Evolutionary conservation across 92 coral and sea anemone genomes (phyloP).

Genomic region (Micromussa lordhowensis): DNA sequence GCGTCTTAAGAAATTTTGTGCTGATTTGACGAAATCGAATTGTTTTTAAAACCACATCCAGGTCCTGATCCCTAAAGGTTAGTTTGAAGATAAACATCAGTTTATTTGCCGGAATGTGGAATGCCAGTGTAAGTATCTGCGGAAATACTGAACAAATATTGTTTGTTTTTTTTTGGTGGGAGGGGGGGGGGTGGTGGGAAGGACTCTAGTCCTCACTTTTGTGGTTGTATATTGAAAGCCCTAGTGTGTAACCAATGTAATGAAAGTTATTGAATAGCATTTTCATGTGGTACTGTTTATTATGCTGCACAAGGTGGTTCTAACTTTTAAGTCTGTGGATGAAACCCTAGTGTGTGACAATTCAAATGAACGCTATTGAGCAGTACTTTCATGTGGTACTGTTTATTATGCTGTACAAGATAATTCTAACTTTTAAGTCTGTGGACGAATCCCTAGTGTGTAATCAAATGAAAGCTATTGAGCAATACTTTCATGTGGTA

Average conservation of each 20-base stretch:
- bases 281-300: too few relatives aligned
- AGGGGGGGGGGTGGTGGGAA: too few relatives aligned
- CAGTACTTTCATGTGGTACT: too few relatives aligned
- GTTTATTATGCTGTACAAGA: not conserved
- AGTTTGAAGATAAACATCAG: not conserved
- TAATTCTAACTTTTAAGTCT: not conserved
- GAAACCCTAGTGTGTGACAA: too few relatives aligned
- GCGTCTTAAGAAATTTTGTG: slow-evolving; percentile 57
- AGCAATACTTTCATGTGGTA: not conserved
- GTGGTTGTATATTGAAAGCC: not conserved
- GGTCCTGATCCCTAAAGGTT: slow-evolving; percentile 53
- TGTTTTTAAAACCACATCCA: slow-evolving; percentile 68
- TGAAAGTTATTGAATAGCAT: too few relatives aligned
- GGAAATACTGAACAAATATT: too few relatives aligned
- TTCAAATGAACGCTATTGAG: not conserved
- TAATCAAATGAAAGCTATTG: not conserved
- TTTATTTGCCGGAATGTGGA: not conserved
- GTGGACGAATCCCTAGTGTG: not conserved
- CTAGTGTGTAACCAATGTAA: too few relatives aligned
- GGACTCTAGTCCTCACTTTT: too few relatives aligned
- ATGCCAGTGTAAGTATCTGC: not conserved
- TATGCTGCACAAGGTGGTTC: too few relatives aligned
- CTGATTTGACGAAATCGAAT: slow-evolving; percentile 83
- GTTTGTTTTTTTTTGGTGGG: not conserved
- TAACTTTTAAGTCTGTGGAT: too few relatives aligned